Conservation (phyloP, 2,797 vertebrate genomes). For the Trachops cirrhosus region DNA sequence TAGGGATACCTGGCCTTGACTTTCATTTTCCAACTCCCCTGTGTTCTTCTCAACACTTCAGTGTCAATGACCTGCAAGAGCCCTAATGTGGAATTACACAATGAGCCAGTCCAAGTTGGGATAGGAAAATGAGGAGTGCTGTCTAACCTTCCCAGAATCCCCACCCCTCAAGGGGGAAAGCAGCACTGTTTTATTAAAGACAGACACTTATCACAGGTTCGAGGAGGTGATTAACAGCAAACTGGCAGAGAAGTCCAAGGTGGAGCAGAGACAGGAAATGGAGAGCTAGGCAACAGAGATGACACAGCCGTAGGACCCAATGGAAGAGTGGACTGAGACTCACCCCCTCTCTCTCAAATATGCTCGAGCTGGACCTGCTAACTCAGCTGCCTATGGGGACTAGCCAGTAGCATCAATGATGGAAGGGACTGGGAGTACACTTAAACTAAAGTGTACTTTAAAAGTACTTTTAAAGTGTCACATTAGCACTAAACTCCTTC, state of each 20-base stretch:
- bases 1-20: neutral
- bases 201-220: neutral
- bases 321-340: neutral
- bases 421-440: neutral
- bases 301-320: neutral
- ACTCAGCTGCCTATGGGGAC: neutral
- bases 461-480: too few species aligned
- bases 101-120: neutral
- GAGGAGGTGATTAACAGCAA: neutral
- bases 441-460: too few species aligned
- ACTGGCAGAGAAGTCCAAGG: neutral
- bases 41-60: neutral
- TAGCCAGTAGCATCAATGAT: neutral
- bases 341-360: neutral
- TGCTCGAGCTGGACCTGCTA: neutral
- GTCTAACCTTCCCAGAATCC: neutral
- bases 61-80: neutral
- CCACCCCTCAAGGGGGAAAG: neutral
- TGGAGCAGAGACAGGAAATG: neutral
- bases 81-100: neutral
- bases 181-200: neutral
- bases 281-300: neutral
- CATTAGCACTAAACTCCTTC: neutral
- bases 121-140: neutral
- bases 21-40: neutral